Evolutionary conservation across 2,113 vertebrate species (phyloP).

Genomic region (Murina feae): DNA sequence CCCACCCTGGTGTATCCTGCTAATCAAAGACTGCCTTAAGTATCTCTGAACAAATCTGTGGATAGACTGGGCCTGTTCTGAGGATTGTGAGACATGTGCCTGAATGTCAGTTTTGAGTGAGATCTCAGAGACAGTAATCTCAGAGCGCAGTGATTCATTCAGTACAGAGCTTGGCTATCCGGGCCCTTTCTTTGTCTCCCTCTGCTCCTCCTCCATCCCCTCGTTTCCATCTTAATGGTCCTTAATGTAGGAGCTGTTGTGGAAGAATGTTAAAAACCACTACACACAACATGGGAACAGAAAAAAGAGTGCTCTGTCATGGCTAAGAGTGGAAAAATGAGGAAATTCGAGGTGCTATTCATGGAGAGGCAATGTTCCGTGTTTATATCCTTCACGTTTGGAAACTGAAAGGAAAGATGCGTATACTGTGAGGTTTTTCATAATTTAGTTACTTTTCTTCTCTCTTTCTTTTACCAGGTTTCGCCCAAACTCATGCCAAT

Average conservation of each 20-base stretch:
- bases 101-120: background rate
- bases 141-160: background rate
- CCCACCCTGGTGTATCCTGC: background rate
- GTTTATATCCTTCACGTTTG: background rate
- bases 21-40: background rate
- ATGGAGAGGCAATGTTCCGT: background rate
- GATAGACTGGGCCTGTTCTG: background rate
- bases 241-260: background rate
- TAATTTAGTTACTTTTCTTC: constrained; percentile 38
- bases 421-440: background rate
- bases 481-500: constrained; percentile 89
- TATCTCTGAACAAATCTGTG: background rate
- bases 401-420: background rate
- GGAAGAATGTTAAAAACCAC: background rate
- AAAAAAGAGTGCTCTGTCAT: background rate
- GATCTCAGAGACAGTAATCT: background rate
- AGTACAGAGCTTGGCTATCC: background rate
- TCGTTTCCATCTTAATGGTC: background rate
- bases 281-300: background rate
- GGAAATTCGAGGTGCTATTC: background rate
- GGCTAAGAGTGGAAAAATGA: background rate
- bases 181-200: background rate
- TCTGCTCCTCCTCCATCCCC: background rate
- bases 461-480: constrained; percentile 82
- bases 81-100: background rate